Conservation (phyloP, 2,888 invertebrate species). For the Eudasyphora cyanicolor region DNA sequence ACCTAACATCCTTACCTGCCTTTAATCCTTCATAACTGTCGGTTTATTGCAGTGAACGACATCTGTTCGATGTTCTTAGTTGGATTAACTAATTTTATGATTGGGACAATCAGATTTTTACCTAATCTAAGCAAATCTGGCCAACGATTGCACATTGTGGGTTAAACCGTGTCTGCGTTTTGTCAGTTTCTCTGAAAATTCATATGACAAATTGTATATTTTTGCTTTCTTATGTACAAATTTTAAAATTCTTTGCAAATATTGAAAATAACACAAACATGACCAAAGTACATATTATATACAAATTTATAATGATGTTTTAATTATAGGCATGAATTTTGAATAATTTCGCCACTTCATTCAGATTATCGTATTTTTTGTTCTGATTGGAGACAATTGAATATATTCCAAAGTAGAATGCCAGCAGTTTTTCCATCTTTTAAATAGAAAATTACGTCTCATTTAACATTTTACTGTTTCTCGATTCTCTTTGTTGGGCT, state of each 20-base stretch:
- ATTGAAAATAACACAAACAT: conserved; percentile 64
- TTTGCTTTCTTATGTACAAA: conserved; percentile 36
- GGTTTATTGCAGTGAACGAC: background rate
- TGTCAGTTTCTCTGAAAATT: conserved; percentile 25
- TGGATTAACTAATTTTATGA: conserved; percentile 2
- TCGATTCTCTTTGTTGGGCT: background rate
- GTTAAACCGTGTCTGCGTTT: conserved; percentile 26
- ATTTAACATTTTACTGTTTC: conserved; percentile 47
- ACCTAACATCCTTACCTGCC: conserved; percentile 13
- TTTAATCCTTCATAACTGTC: background rate
- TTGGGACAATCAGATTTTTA: background rate
- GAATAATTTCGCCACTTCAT: conserved; percentile 97
- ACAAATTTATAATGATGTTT: conserved; percentile 56
- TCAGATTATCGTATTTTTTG: conserved; percentile 91
- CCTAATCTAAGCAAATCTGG: conserved; percentile 3
- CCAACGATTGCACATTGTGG: conserved; percentile 10
- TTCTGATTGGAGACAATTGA: conserved; percentile 92
- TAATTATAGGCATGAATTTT: conserved; percentile 86
- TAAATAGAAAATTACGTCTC: conserved; percentile 95
- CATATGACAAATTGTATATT: conserved; percentile 34
- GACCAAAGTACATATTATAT: conserved; percentile 63
- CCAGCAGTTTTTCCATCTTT: conserved; percentile 92
- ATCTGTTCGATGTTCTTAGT: background rate
- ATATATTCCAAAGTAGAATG: conserved; percentile 96
- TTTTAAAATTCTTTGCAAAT: conserved; percentile 44